These are phyloP conservation scores for Philereme transversata DNA, from an alignment of 2,888 invertebrate species.

Conservation along the genomic window DNA sequence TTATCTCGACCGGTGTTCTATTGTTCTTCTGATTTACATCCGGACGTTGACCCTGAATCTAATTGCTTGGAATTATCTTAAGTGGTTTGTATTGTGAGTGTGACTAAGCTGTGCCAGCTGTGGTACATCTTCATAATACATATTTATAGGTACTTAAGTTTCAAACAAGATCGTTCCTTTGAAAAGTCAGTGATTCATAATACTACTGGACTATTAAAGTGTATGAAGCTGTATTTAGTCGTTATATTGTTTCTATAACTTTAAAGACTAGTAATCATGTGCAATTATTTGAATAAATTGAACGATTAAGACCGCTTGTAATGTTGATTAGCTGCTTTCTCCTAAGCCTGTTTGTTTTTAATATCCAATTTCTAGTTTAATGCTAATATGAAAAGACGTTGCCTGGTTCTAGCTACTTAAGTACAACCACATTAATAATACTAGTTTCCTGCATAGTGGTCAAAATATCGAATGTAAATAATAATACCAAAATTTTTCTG, in stretches of 20 bases:
- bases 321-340: slow-evolving; percentile 15
- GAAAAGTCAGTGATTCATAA: no score
- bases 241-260: slow-evolving; percentile 5
- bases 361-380: neutral
- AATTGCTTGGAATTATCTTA: slow-evolving; percentile 54
- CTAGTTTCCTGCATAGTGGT: no score
- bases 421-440: no score
- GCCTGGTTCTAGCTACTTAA: no score
- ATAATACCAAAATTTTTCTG: no score
- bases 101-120: slow-evolving; percentile 26
- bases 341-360: neutral
- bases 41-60: slow-evolving; percentile 48
- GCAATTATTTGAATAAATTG: slow-evolving; percentile 15
- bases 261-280: slow-evolving; percentile 12
- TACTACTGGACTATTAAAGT: no score
- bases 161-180: no score
- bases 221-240: neutral
- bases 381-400: no score
- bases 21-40: slow-evolving; percentile 43
- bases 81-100: slow-evolving; percentile 45
- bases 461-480: no score
- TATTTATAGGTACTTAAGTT: no score
- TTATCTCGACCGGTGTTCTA: slow-evolving; percentile 28
- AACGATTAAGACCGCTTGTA: slow-evolving; percentile 11
- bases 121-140: slow-evolving; percentile 4